Evolutionary conservation across 2,797 vertebrate genomes (phyloP).

Genomic region (Periophthalmus magnuspinnatus): DNA sequence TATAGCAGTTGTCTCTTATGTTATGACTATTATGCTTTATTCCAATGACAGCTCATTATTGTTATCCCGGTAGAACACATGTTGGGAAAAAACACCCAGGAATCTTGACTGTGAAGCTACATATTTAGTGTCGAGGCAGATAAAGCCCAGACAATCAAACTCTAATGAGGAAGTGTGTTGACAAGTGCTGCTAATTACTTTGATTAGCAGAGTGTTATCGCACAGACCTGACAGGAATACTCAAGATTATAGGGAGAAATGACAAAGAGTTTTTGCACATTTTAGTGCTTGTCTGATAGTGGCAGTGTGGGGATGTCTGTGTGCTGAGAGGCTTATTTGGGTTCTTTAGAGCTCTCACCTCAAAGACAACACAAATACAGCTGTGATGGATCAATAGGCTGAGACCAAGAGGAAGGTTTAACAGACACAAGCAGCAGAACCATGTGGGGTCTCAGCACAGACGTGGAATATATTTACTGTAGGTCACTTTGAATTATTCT

Average conservation of each 20-base stretch:
- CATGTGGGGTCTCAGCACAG: neutral
- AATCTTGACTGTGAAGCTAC: constrained; percentile 12
- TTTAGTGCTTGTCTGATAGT: neutral
- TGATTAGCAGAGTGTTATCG: constrained; percentile 39
- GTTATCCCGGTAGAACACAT: constrained; percentile 12
- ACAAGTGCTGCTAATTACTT: constrained; percentile 47
- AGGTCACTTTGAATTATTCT: neutral
- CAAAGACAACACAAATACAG: constrained; percentile 64
- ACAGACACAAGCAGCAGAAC: neutral
- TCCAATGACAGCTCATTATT: constrained; percentile 7
- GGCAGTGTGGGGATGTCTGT: neutral
- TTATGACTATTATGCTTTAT: no score
- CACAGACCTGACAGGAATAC: constrained; percentile 22
- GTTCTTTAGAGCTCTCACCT: constrained; percentile 32
- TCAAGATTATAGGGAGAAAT: neutral
- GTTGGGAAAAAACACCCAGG: constrained; percentile 9
- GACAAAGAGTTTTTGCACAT: neutral
- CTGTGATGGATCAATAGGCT: constrained; percentile 34
- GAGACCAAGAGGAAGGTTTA: constrained; percentile 5
- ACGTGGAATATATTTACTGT: no score
- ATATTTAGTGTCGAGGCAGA: constrained; percentile 35
- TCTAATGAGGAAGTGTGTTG: constrained; percentile 54
- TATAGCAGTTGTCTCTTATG: neutral
- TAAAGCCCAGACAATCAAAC: constrained; percentile 28
- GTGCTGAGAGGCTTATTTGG: constrained; percentile 33